Conservation (phyloP, 1,140 invertebrate genomes). For the Eurosta solidaginis region DNA sequence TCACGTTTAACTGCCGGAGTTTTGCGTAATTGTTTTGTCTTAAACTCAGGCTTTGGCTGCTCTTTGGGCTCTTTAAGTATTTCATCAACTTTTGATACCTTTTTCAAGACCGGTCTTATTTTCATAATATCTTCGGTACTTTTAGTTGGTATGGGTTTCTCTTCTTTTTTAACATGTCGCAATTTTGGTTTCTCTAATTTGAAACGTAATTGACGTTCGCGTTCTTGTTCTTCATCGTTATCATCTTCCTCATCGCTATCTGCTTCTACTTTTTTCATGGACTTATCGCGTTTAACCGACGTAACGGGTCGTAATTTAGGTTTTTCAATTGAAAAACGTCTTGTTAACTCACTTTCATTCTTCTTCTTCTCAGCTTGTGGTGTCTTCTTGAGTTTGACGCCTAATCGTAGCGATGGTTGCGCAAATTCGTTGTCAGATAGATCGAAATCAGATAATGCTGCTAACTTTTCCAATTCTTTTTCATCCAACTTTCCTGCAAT, state of each 20-base stretch:
- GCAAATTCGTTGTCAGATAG: slow-evolving; percentile 4
- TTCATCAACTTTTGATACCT: slow-evolving; percentile 56
- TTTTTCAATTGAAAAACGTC: slow-evolving; percentile 56
- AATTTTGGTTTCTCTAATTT: slow-evolving; percentile 56
- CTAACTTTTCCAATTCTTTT: not conserved
- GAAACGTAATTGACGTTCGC: slow-evolving; percentile 49
- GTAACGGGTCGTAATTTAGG: slow-evolving; percentile 52
- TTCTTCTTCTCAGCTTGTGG: slow-evolving; percentile 27
- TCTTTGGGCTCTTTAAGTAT: slow-evolving; percentile 57
- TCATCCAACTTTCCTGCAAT: not conserved
- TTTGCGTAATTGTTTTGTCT: slow-evolving; percentile 56
- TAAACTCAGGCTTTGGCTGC: slow-evolving; percentile 57
- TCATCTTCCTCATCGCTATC: slow-evolving; percentile 54
- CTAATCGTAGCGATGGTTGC: not conserved
- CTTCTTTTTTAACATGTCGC: slow-evolving; percentile 55
- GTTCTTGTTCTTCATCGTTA: slow-evolving; percentile 55
- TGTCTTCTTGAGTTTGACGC: slow-evolving; percentile 5
- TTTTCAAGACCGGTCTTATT: slow-evolving; percentile 54
- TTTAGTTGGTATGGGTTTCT: slow-evolving; percentile 55
- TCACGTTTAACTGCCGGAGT: slow-evolving; percentile 54
- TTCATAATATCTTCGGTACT: slow-evolving; percentile 53
- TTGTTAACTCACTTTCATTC: slow-evolving; percentile 39
- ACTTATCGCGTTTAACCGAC: slow-evolving; percentile 55
- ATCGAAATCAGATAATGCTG: not conserved
- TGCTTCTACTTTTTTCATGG: slow-evolving; percentile 52